A percentile compares a stretch with the other conserved stretches of the same genome.
phyloP scores from a whole-genome alignment of 1,140 invertebrate genomes.

The silkworm (Bombyx mori) region ASM3026992v2 NC_085111.1:10796501-10797000 shows the following conservation, averaged over 20 bases:
- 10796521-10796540: too few relatives aligned
- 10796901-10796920: conserved; percentile 37
- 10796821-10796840: conserved; percentile 34
- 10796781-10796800: not conserved
- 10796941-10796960: conserved; percentile 18
- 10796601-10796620: too few relatives aligned
- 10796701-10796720: conserved; percentile 59
- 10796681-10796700: conserved; percentile 41
- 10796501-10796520: too few relatives aligned
- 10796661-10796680: conserved; percentile 28
- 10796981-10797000: conserved; percentile 11
- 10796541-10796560: too few relatives aligned
- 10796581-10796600: too few relatives aligned
- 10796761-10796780: not conserved
- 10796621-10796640: too few relatives aligned
- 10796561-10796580: too few relatives aligned
- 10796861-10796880: conserved; percentile 23
- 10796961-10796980: too few relatives aligned
- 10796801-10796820: conserved; percentile 13
- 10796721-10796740: conserved; percentile 55
- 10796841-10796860: conserved; percentile 39
- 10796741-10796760: conserved; percentile 32
- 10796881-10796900: conserved; percentile 20
- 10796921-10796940: conserved; percentile 21
- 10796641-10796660: conserved; percentile 23